Evolutionary conservation across 2,888 invertebrate genomes (phyloP).

Genomic region (Dascillus cervinus): DNA sequence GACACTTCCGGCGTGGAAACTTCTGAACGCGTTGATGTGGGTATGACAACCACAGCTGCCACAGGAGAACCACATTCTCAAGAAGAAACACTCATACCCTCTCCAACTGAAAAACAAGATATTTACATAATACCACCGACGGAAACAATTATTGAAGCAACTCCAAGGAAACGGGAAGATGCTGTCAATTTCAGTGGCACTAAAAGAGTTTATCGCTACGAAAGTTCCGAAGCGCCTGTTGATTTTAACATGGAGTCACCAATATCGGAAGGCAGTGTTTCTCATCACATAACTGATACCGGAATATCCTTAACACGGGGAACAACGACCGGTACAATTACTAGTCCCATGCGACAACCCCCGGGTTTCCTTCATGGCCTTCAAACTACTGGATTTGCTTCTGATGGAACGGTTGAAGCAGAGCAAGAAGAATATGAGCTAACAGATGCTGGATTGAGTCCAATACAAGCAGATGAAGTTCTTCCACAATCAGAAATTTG

Average conservation of each 20-base stretch:
- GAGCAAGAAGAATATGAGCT: slow-evolving; percentile 46
- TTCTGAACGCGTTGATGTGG: slow-evolving; percentile 44
- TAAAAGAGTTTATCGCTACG: slow-evolving; percentile 46
- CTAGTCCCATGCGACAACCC: slow-evolving; percentile 40
- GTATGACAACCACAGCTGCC: slow-evolving; percentile 41
- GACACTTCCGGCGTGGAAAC: slow-evolving; percentile 42
- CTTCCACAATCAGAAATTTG: slow-evolving; percentile 33
- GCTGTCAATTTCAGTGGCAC: slow-evolving; percentile 46
- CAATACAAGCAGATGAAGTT: slow-evolving; percentile 47
- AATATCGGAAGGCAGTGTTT: slow-evolving; percentile 44
- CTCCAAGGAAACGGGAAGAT: slow-evolving; percentile 43
- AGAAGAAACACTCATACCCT: slow-evolving; percentile 21
- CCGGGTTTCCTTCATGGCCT: slow-evolving; percentile 35
- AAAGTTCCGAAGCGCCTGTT: slow-evolving; percentile 32
- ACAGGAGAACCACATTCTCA: slow-evolving; percentile 32
- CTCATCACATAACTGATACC: slow-evolving; percentile 49
- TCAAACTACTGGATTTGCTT: slow-evolving; percentile 41
- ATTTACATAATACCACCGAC: slow-evolving; percentile 40
- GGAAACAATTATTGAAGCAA: slow-evolving; percentile 23
- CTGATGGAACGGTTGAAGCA: slow-evolving; percentile 41
- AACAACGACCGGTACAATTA: slow-evolving; percentile 42
- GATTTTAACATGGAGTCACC: slow-evolving; percentile 32
- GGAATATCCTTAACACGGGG: slow-evolving; percentile 48
- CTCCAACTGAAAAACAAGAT: slow-evolving; percentile 27
- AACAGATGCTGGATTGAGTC: slow-evolving; percentile 50